Conservation (phyloP, 2,888 invertebrate species). For the Drosophila pegasa region DNA sequence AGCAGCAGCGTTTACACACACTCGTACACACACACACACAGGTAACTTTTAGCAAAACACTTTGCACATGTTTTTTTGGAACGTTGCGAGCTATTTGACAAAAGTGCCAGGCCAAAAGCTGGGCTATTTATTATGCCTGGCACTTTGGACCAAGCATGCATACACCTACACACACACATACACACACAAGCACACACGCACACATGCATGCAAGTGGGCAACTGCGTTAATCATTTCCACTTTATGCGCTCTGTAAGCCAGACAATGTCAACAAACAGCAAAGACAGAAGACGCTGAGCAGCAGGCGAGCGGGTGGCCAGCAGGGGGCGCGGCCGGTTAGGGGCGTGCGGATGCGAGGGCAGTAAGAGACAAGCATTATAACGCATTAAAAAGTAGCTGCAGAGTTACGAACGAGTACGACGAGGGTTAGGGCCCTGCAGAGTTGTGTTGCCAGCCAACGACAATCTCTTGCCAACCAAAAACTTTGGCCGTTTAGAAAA, state of each 20-base stretch:
- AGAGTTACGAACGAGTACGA: slow-evolving; percentile 10
- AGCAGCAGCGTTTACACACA: background rate
- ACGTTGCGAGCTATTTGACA: slow-evolving; percentile 67
- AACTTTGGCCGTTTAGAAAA: slow-evolving; percentile 79
- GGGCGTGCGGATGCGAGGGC: background rate
- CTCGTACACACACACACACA: slow-evolving; percentile 11
- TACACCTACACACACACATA: slow-evolving; percentile 11
- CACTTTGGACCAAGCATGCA: slow-evolving; percentile 36
- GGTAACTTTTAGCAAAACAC: slow-evolving; percentile 65
- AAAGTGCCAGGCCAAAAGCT: slow-evolving; percentile 73
- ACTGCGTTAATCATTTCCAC: slow-evolving; percentile 80
- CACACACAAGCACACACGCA: slow-evolving; percentile 8
- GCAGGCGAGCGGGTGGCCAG: slow-evolving; percentile 5
- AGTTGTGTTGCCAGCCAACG: slow-evolving; percentile 20
- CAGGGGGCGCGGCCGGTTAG: slow-evolving; percentile 8
- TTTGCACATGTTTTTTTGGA: slow-evolving; percentile 61
- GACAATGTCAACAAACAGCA: slow-evolving; percentile 80
- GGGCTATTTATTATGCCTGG: slow-evolving; percentile 72
- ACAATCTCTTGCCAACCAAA: slow-evolving; percentile 73
- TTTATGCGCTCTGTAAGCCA: slow-evolving; percentile 77
- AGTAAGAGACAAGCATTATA: slow-evolving; percentile 61
- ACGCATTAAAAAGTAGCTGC: slow-evolving; percentile 68
- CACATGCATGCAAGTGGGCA: slow-evolving; percentile 44
- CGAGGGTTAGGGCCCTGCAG: slow-evolving; percentile 2
- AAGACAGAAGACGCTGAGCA: slow-evolving; percentile 42